phyloP scores from a whole-genome alignment of 92 coral and sea anemone genomes.

The Porites divaricata region DNA sequence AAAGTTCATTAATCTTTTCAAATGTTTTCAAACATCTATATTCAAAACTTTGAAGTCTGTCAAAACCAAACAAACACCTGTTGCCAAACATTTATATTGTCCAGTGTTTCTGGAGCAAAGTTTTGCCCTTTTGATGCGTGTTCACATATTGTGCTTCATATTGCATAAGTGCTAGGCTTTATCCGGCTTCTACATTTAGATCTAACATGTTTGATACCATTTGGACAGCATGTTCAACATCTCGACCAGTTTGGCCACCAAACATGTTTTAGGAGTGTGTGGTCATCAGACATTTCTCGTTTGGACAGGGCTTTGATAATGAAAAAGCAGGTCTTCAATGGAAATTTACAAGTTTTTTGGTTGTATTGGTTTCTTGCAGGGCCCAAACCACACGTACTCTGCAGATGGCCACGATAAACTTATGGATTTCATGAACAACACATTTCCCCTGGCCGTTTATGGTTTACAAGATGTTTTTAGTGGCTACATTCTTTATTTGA shows the following conservation, averaged over 20 bases:
- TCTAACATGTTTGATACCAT: conserved; percentile 4
- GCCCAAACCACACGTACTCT: conserved; percentile 65
- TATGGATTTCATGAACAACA: conserved; percentile 66
- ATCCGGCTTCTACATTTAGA: conserved; percentile 15
- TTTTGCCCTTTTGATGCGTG: conserved; percentile 22
- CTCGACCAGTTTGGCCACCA: not conserved
- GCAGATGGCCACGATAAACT: conserved; percentile 4
- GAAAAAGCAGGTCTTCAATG: not conserved
- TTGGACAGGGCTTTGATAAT: conserved; percentile 5
- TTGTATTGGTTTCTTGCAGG: conserved; percentile 27
- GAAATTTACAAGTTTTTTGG: not conserved
- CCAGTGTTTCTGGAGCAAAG: conserved; percentile 21
- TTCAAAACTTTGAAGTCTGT: not conserved
- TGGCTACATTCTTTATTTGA: conserved; percentile 52
- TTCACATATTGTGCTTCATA: conserved; percentile 8
- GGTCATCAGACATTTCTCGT: not conserved
- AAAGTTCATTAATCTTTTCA: conserved; percentile 5
- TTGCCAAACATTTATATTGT: conserved; percentile 27
- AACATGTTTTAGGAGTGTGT: not conserved
- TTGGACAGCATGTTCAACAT: not conserved
- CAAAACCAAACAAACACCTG: not conserved
- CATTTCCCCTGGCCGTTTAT: conserved; percentile 67
- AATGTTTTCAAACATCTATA: not conserved
- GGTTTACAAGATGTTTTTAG: conserved; percentile 79
- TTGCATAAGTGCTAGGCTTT: conserved; percentile 14